phyloP scores from a whole-genome alignment of 1,140 invertebrate genomes.

The Macrobrachium nipponense region DNA sequence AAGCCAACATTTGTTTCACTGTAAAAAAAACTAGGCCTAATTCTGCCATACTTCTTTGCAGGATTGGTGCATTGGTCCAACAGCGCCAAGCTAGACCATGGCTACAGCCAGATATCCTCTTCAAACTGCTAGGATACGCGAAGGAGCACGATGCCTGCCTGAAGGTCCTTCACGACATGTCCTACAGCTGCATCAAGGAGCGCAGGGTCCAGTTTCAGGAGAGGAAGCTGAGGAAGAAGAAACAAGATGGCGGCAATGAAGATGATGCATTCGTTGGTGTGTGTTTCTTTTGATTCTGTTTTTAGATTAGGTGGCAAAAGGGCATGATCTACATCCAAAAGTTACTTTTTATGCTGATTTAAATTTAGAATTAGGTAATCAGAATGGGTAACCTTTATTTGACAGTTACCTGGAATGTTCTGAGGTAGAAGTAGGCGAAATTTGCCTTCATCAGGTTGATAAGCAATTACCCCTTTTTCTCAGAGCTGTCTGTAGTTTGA shows the following conservation, averaged over 20 bases:
- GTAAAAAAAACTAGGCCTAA: too few relatives aligned
- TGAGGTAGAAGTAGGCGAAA: too few relatives aligned
- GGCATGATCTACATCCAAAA: neutral
- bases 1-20: too few relatives aligned
- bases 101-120: slow-evolving; percentile 84
- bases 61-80: slow-evolving; percentile 77
- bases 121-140: slow-evolving; percentile 81
- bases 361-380: too few relatives aligned
- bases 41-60: too few relatives aligned
- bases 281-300: neutral
- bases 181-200: slow-evolving; percentile 76
- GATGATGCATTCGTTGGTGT: neutral
- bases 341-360: too few relatives aligned
- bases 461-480: too few relatives aligned
- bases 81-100: slow-evolving; percentile 85
- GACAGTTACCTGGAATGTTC: too few relatives aligned
- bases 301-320: neutral
- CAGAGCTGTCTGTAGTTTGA: too few relatives aligned
- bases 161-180: slow-evolving; percentile 86
- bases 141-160: slow-evolving; percentile 81
- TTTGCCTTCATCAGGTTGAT: too few relatives aligned
- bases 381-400: too few relatives aligned
- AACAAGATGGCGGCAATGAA: neutral
- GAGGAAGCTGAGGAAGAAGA: slow-evolving; percentile 50
- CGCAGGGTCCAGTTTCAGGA: slow-evolving; percentile 72